phyloP scores from a whole-genome alignment of 2,888 invertebrate genomes.

The Lissocephala sabroskyi region DNA sequence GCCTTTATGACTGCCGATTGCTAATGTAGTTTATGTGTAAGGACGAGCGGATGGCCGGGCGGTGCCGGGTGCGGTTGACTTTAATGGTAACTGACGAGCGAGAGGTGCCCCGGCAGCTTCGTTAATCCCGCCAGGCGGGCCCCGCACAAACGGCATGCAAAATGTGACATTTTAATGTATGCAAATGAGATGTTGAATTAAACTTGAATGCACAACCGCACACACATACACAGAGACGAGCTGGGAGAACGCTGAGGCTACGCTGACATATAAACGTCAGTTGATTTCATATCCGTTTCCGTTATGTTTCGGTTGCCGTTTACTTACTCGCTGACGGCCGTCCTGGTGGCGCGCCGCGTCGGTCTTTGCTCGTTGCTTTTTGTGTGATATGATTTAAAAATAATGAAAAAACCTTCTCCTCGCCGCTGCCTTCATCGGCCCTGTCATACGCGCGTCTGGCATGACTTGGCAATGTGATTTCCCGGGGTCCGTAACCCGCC shows the following conservation, averaged over 20 bases:
- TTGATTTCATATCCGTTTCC: constrained; percentile 55
- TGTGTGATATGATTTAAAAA: constrained; percentile 60
- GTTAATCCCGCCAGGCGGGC: no score
- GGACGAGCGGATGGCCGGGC: no score
- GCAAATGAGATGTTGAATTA: constrained; percentile 64
- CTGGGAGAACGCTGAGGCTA: constrained; percentile 3
- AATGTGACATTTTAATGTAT: constrained; percentile 65
- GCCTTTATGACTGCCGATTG: constrained; percentile 34
- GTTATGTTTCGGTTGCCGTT: constrained; percentile 13
- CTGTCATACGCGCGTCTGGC: no score
- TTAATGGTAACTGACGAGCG: constrained; percentile 53
- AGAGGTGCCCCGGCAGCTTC: not conserved
- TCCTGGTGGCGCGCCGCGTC: no score
- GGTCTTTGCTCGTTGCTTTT: not conserved
- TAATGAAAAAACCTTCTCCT: constrained; percentile 40
- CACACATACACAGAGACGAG: not conserved
- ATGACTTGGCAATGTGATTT: constrained; percentile 9
- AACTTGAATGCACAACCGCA: constrained; percentile 34
- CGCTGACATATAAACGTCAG: constrained; percentile 34
- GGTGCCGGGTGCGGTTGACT: constrained; percentile 22
- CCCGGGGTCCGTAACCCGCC: no score
- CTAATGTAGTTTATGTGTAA: constrained; percentile 61
- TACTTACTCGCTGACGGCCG: not conserved
- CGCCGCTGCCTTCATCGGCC: not conserved
- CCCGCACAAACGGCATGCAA: constrained; percentile 61